Percentiles rank a stretch among this genome's conserved stretches.
Evolutionary conservation across 1,140 invertebrate species (phyloP).

Genomic region (Drosophila truncata): DNA sequence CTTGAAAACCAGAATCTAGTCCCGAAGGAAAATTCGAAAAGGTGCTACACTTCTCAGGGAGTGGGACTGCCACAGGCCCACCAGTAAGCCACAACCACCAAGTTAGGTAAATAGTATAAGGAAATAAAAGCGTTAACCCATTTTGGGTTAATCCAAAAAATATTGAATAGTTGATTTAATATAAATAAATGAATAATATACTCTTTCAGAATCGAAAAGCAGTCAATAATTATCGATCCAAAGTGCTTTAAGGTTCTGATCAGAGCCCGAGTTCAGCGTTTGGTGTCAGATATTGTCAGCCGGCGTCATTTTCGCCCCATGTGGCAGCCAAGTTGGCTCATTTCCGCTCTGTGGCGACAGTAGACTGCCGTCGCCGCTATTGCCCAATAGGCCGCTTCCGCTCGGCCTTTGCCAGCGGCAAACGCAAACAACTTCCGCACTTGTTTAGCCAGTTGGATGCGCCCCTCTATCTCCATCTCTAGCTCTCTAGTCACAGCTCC

Average conservation of each 20-base stretch:
- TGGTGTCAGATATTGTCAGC: constrained; percentile 40
- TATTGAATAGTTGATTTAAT: neutral
- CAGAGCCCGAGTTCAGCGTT: neutral
- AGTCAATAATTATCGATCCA: neutral
- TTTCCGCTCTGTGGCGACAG: constrained; percentile 77
- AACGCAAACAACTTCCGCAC: constrained; percentile 79
- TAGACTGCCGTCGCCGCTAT: constrained; percentile 54
- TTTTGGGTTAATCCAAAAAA: neutral
- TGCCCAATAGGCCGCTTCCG: constrained; percentile 69
- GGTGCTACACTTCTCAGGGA: constrained; percentile 75
- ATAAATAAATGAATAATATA: neutral
- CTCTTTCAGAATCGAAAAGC: neutral
- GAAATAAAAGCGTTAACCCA: constrained; percentile 16
- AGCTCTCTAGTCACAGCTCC: neutral
- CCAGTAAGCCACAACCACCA: constrained; percentile 16
- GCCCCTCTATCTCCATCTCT: constrained; percentile 12
- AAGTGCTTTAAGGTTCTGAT: constrained; percentile 32
- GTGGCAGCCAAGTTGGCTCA: constrained; percentile 78
- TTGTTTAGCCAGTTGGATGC: constrained; percentile 65
- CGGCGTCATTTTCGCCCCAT: constrained; percentile 62
- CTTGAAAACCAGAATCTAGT: constrained; percentile 68
- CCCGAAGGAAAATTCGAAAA: constrained; percentile 31
- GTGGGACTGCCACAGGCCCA: constrained; percentile 17
- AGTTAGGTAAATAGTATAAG: constrained; percentile 45
- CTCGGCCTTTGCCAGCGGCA: constrained; percentile 70